Evolutionary conservation across 2,113 vertebrate species (phyloP).

Genomic region (Elgaria multicarinata): DNA sequence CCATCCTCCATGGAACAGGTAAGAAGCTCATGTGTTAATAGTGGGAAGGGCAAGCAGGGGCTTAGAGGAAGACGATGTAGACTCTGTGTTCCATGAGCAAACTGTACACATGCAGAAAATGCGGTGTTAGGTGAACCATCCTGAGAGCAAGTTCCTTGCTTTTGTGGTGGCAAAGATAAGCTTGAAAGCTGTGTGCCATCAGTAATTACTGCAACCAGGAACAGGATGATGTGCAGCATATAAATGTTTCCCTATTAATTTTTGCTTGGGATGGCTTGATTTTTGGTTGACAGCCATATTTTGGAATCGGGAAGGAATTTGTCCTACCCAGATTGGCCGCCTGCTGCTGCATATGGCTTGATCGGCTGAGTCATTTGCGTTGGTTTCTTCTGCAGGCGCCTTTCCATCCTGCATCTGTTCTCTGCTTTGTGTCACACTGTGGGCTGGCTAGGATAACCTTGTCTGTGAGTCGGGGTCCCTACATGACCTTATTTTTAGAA

Average conservation of each 20-base stretch:
- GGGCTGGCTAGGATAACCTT: background rate
- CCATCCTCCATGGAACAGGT: constrained; percentile 88
- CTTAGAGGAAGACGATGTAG: background rate
- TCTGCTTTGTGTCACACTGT: too few species aligned
- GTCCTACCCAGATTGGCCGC: background rate
- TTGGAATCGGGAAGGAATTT: background rate
- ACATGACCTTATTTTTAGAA: background rate
- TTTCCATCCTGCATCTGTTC: background rate
- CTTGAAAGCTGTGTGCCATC: background rate
- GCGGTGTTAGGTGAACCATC: background rate
- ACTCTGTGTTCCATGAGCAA: background rate
- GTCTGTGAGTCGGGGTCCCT: background rate
- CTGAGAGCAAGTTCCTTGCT: background rate
- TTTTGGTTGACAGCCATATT: background rate
- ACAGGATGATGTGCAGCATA: background rate
- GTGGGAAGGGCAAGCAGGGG: background rate
- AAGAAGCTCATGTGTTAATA: background rate
- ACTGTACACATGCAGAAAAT: background rate
- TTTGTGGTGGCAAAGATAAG: background rate
- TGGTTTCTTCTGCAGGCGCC: background rate
- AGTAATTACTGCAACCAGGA: background rate
- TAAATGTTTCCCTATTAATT: background rate
- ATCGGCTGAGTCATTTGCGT: background rate
- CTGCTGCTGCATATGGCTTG: background rate
- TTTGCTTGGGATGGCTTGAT: background rate